phyloP scores from a whole-genome alignment of 2,797 vertebrate species.

The Trachops cirrhosus region DNA sequence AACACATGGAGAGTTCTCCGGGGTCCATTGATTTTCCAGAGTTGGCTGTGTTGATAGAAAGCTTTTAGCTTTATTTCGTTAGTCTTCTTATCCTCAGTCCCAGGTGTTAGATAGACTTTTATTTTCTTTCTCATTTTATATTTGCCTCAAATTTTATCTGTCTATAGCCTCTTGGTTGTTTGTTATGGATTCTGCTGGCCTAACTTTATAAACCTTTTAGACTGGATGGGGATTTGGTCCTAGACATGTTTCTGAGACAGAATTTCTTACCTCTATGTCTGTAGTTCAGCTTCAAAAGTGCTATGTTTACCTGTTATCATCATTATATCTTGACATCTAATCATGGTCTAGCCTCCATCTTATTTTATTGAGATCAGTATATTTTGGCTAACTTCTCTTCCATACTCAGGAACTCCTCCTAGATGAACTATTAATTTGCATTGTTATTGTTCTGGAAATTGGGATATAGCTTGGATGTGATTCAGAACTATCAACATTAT shows the following conservation, averaged over 20 bases:
- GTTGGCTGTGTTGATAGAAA: conserved; percentile 39
- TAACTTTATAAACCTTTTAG: neutral
- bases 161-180: conserved; percentile 30
- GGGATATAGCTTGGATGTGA: neutral
- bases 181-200: neutral
- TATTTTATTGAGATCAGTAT: neutral
- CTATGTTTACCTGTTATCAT: neutral
- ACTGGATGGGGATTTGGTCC: neutral
- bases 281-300: neutral
- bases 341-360: neutral
- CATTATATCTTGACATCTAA: neutral
- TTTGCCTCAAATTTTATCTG: neutral
- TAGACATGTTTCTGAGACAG: neutral
- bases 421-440: neutral
- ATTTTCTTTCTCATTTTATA: conserved; percentile 47
- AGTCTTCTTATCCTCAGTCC: conserved; percentile 5
- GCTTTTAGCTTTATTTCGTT: conserved; percentile 28
- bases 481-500: neutral
- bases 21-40: conserved; percentile 30
- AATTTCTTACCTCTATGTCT: neutral
- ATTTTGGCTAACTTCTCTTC: neutral
- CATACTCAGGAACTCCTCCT: neutral
- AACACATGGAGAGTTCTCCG: neutral
- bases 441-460: neutral
- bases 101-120: conserved; percentile 40